These are phyloP conservation scores for Tetrapedia diversipes DNA, from an alignment of 2,888 invertebrate genomes.

Conservation along the genomic window DNA sequence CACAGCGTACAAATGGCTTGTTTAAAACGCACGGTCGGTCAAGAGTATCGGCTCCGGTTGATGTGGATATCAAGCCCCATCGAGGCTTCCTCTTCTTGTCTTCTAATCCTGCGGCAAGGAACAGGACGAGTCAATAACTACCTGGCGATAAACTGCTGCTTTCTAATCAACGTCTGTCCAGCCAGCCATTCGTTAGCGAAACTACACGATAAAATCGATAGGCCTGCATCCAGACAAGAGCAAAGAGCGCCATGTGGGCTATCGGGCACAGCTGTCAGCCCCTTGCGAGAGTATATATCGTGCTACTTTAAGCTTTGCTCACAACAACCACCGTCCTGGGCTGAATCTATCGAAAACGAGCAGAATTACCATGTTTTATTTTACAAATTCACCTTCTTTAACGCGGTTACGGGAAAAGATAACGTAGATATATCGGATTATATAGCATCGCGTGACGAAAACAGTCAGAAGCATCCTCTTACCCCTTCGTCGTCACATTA, in stretches of 20 bases:
- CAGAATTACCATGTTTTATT: too few species aligned
- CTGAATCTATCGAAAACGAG: too few species aligned
- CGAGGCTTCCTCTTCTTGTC: conserved; percentile 7
- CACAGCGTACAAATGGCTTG: background rate
- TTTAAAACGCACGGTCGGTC: conserved; percentile 12
- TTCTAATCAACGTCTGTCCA: conserved; percentile 58
- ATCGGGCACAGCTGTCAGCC: conserved; percentile 78
- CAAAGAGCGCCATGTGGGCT: conserved; percentile 78
- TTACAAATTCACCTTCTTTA: too few species aligned
- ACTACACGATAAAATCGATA: conserved; percentile 78
- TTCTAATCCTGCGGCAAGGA: conserved; percentile 9
- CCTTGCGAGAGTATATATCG: conserved; percentile 49
- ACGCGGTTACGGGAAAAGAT: too few species aligned
- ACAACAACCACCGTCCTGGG: conserved; percentile 36
- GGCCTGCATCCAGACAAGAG: conserved; percentile 73
- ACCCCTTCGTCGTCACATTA: too few species aligned
- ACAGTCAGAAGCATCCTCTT: too few species aligned
- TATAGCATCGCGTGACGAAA: too few species aligned
- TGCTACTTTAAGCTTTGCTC: conserved; percentile 61
- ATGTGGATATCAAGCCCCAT: background rate
- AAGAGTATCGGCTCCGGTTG: conserved; percentile 1
- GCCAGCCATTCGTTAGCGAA: conserved; percentile 64
- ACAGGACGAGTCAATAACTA: conserved; percentile 56
- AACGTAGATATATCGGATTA: too few species aligned
- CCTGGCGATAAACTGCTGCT: conserved; percentile 50